These are phyloP conservation scores for Allygus modestus DNA, from an alignment of 2,888 invertebrate species.

Conservation along the genomic window DNA sequence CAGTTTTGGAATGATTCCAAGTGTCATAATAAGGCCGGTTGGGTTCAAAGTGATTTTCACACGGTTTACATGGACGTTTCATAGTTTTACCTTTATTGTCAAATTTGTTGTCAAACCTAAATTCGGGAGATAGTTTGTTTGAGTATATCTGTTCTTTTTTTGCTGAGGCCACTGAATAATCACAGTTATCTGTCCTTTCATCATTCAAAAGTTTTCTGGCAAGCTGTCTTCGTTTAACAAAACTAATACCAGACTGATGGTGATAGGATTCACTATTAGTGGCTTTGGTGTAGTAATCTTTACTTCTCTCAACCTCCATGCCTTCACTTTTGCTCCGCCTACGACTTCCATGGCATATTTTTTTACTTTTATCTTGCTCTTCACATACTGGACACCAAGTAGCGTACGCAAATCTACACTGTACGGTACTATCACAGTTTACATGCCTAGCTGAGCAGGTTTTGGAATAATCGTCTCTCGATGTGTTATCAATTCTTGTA, in stretches of 20 bases:
- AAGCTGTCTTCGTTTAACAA: constrained; percentile 22
- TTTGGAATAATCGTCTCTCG: constrained; percentile 1
- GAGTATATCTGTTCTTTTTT: constrained; percentile 24
- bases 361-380: constrained; percentile 59
- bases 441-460: constrained; percentile 36
- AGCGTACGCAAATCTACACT: constrained; percentile 65
- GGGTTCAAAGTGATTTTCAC: constrained; percentile 60
- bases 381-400: constrained; percentile 67
- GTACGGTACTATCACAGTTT: neutral
- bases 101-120: neutral
- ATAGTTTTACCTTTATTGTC: neutral
- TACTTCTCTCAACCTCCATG: constrained; percentile 59
- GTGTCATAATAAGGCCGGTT: neutral
- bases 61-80: constrained; percentile 27
- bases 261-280: constrained; percentile 14
- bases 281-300: constrained; percentile 50
- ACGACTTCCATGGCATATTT: constrained; percentile 29
- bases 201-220: constrained; percentile 31
- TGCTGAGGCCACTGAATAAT: neutral
- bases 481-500: neutral
- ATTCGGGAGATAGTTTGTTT: constrained; percentile 33
- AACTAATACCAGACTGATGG: constrained; percentile 44
- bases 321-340: constrained; percentile 63
- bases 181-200: constrained; percentile 15
- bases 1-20: constrained; percentile 41